These are phyloP conservation scores for Accipiter virgatus DNA, from an alignment of 2,113 vertebrate genomes.

Conservation along the genomic window DNA sequence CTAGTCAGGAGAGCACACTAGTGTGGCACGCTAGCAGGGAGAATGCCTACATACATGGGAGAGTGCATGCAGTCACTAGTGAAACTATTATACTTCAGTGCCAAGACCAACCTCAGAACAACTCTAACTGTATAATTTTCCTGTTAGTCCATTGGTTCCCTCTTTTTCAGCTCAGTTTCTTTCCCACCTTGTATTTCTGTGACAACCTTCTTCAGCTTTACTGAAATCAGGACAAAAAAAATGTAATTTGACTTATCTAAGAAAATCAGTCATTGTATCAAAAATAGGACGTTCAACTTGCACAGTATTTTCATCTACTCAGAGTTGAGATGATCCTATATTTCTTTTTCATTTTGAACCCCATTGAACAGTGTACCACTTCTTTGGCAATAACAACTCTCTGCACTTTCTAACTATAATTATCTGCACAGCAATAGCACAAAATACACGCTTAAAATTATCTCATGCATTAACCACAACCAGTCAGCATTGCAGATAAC, in stretches of 20 bases:
- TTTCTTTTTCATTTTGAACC: not conserved
- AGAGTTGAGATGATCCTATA: not conserved
- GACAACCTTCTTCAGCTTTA: not conserved
- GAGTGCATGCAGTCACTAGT: not conserved
- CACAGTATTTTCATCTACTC: not conserved
- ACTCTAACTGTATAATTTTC: not conserved
- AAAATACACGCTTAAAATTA: not conserved
- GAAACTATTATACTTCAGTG: not conserved
- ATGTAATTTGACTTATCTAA: not conserved
- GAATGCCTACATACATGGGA: fast-evolving
- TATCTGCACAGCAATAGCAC: not conserved
- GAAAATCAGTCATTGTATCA: not conserved
- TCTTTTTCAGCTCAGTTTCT: not conserved
- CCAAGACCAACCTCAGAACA: not conserved
- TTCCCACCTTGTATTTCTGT: not conserved
- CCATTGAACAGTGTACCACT: not conserved
- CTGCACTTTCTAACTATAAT: not conserved
- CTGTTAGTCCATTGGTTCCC: not conserved
- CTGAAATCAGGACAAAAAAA: not conserved
- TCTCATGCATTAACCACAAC: not conserved
- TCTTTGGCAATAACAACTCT: not conserved
- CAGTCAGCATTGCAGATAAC: not conserved
- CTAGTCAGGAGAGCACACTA: fast-evolving
- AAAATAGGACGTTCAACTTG: not conserved
- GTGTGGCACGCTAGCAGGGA: not conserved